Conservation (phyloP, 2,113 vertebrate genomes). For the Suncus etruscus region DNA sequence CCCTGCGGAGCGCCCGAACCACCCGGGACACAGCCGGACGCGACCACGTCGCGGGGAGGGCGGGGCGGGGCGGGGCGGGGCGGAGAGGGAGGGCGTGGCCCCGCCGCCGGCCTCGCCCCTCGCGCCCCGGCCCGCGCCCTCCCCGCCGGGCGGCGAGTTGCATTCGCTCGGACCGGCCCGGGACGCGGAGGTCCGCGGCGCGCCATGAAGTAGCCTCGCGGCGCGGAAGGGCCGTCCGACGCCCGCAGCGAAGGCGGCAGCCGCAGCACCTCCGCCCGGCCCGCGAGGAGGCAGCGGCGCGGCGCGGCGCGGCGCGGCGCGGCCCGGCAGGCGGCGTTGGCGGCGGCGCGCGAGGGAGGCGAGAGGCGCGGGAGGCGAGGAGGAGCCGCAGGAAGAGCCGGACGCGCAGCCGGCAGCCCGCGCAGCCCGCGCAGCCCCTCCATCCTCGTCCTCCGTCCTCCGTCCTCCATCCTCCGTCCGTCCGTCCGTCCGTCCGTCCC, state of each 20-base stretch:
- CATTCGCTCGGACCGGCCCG: conserved; percentile 78
- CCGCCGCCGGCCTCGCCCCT: conserved; percentile 67
- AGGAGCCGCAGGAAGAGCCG: conserved; percentile 26
- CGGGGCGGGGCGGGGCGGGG: conserved; percentile 62
- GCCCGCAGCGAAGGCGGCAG: conserved; percentile 59
- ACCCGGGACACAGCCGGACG: conserved; percentile 83
- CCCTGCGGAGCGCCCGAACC: conserved; percentile 77
- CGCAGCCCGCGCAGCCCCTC: neutral
- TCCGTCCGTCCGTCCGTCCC: too few relatives aligned
- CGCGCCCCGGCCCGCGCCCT: conserved; percentile 69
- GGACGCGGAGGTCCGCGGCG: conserved; percentile 77
- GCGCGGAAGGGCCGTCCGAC: conserved; percentile 61
- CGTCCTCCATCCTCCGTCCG: neutral
- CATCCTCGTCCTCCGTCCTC: too few relatives aligned
- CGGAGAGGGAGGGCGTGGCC: conserved; percentile 60
- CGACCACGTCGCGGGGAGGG: conserved; percentile 83
- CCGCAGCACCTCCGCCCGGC: conserved; percentile 47
- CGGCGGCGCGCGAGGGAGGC: conserved; percentile 68
- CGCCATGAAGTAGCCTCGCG: conserved; percentile 81
- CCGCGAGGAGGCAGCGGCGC: neutral
- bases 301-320: too few relatives aligned
- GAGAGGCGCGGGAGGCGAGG: conserved; percentile 48
- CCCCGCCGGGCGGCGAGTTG: conserved; percentile 69
- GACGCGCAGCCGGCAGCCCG: conserved; percentile 59
- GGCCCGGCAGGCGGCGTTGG: neutral